Base-by-base conservation (phyloP, 2,888 invertebrate species). In the Noctua janthina region DNA sequence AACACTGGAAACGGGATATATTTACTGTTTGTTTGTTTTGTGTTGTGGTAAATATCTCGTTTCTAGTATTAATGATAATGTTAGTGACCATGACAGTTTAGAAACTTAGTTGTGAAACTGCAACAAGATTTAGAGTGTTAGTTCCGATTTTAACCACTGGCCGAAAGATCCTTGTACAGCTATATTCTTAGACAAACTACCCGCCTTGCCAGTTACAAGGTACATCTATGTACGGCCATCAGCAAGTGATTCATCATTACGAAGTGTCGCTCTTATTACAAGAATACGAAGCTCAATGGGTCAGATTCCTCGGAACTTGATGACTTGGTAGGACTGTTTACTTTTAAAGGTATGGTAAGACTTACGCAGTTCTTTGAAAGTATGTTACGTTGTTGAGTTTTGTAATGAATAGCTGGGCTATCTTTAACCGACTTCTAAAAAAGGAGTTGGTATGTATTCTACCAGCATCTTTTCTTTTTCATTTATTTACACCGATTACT, bases 201-300 rank as follows among this genome's bases (percentile, higher is more conserved):
- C 13, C 8, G 15, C 11, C 54, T n/a, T 1, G 39, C 54, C 29
- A 59, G 56, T 71, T 59, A n/a, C 46, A 74, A 56, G 39, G 11
- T 29, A 17, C 62, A 35, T 17, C 87, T 74, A 86, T 86, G 7
- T 78, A 66, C 59, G 87, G 85, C 39, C 74, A 87, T 64, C 85
- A 73, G 59, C 39, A 84, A 80, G 39, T 85, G 87, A 85, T 84
- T 85, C 85, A 84, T 71, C 56, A 29, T 5, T 29, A 29, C 29
- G 29, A 29, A 29, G 29, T 29, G 29, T 29, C 29, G 77, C 54
- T 49, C 17, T 83, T 71, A 46, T 84, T 74, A 69, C 78, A 13
- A 86, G 64, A 62, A 75, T 15, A 69, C 51, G 46, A 69, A 15
- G 64, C 13, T 64, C 49, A 71, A 35, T 77, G 64, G 82, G 43